Evolutionary conservation across 2,113 vertebrate genomes (phyloP), one percentile per base, ranked within the genome.

Genomic region (human (Homo sapiens)): DNA sequence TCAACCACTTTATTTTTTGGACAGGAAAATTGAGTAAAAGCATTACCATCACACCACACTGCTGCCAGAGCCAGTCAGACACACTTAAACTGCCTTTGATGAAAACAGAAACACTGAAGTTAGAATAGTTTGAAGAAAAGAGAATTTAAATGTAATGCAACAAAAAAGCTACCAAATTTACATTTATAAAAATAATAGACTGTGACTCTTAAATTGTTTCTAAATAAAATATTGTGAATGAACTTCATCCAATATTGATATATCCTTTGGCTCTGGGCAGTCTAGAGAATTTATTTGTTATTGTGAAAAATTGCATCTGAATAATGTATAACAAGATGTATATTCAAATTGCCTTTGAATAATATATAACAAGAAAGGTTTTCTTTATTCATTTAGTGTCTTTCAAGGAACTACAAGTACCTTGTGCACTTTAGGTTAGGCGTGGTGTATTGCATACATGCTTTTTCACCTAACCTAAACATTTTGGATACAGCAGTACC

Each of bases 321-420:
- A 97, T 98, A 97, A 98, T 97, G 52, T 94, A 97, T 95, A 96
- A 94, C 68, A 96, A 86, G 73, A 90, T 96, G 92, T 87, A 76
- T 95, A 97, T 94, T 89, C 76, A 93, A 97, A 88, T 97, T 96
- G 83, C 52, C 40, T 95, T 89, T 97, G 76, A 97, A 97, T 98
- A 97, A 97, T 96, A 25, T 92, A 95, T 96, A 87, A 61, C 18
- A 79, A 70, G 55, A 72, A 97, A 83, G 59, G 12, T 66, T 96
- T 86, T 73, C 75, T 96, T 96, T 84, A 96, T 94, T 96, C 25
- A 61, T 38, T 88, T 81, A 75, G 40, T 75, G 64, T 35, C 68
- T 96, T 94, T 89, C 64, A 96, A 92, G 90, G 57, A 92, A 88
- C n/a, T 93, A 57, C 14, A 97, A 95, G 16, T 80, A 45, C 43